A percentile compares a stretch with the other conserved stretches of the same genome.
These are phyloP conservation scores for Tokudaia tokunoshimensis DNA, from an alignment of 2,797 vertebrate species.

Conservation along the genomic window DNA sequence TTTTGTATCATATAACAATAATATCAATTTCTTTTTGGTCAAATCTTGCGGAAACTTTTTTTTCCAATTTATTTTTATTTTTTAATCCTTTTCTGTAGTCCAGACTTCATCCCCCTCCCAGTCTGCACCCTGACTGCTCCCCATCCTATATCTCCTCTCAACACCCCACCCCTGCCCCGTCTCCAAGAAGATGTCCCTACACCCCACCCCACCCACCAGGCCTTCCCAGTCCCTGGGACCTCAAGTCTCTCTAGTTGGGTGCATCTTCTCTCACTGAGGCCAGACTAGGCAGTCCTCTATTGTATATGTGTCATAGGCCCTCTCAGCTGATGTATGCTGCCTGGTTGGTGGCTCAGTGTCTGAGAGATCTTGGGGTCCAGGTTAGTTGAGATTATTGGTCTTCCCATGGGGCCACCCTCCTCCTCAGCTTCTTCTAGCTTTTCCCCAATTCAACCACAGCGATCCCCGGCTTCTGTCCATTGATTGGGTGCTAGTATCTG, in stretches of 20 bases:
- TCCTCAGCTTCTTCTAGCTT: background rate
- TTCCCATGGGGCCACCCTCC: background rate
- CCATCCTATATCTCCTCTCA: background rate
- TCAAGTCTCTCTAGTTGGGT: background rate
- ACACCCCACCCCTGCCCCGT: accelerated
- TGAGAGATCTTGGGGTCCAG: background rate
- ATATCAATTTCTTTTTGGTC: background rate
- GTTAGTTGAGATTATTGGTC: background rate
- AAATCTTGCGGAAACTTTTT: background rate
- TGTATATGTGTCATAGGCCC: background rate
- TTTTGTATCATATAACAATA: background rate
- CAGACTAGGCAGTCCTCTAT: background rate
- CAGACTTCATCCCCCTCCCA: background rate
- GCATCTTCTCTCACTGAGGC: background rate
- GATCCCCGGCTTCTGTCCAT: background rate
- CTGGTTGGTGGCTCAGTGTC: background rate
- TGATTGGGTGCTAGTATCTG: background rate
- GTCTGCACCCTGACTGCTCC: background rate
- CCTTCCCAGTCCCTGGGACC: background rate
- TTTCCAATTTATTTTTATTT: background rate
- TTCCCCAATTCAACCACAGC: background rate
- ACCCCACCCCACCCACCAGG: background rate
- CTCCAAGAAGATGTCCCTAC: too few relatives aligned
- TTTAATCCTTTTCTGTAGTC: background rate
- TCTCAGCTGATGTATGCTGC: background rate